A percentile compares a stretch with the other conserved stretches of the same genome.
These are phyloP conservation scores for Ptychadena robeensis DNA, from an alignment of 2,797 vertebrate species.

Conservation along the genomic window DNA sequence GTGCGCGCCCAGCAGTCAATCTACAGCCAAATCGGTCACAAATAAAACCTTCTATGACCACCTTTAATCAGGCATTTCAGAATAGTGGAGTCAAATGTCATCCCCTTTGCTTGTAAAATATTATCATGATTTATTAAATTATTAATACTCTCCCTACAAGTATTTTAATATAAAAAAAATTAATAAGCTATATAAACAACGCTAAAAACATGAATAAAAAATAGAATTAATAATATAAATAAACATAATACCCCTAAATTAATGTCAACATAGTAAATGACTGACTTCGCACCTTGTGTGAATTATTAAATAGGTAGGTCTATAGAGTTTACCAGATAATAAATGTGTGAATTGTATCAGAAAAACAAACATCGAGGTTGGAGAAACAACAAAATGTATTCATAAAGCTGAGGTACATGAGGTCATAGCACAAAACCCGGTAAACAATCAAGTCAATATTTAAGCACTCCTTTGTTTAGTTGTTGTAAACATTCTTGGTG, in stretches of 20 bases:
- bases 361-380: neutral
- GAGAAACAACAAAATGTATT: neutral
- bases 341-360: neutral
- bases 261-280: neutral
- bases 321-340: conserved; percentile 3
- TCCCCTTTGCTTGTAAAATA: neutral
- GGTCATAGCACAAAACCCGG: neutral
- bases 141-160: neutral
- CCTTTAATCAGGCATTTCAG: too few species aligned
- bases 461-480: neutral
- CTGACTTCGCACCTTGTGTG: neutral
- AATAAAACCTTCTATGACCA: too few species aligned
- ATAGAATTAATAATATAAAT: neutral
- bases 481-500: neutral
- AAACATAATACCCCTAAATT: neutral
- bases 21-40: too few species aligned
- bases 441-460: conserved; percentile 32
- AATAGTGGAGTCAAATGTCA: too few species aligned
- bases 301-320: neutral
- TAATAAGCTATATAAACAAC: neutral
- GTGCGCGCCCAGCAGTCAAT: too few species aligned
- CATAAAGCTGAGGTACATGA: neutral
- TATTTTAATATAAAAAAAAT: neutral
- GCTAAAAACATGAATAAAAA: neutral
- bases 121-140: neutral